phyloP scores from a whole-genome alignment of 1,140 invertebrate species.

The Spodoptera litura region DNA sequence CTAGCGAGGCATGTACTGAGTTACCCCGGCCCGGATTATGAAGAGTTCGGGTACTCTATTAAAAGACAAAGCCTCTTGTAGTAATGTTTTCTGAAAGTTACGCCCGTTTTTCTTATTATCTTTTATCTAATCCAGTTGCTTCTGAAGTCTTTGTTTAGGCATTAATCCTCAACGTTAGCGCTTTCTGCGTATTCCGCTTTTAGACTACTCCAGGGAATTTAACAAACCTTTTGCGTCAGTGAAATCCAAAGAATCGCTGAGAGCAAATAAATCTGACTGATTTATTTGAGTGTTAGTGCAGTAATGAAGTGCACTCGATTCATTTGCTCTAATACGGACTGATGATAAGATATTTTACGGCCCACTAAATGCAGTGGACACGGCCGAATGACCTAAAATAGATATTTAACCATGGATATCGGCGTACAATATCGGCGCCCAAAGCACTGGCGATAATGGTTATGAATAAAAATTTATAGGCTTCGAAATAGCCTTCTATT shows the following conservation, averaged over 20 bases:
- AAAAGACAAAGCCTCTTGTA: neutral
- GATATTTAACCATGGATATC: conserved; percentile 38
- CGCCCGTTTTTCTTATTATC: neutral
- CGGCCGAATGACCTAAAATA: conserved; percentile 23
- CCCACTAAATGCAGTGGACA: conserved; percentile 28
- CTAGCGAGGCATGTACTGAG: neutral
- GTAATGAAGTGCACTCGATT: conserved; percentile 18
- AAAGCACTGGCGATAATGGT: conserved; percentile 55
- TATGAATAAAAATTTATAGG: conserved; percentile 65
- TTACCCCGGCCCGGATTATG: neutral
- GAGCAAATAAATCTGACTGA: neutral
- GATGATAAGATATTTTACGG: conserved; percentile 29
- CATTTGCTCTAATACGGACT: conserved; percentile 16
- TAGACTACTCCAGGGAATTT: neutral
- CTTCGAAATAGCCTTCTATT: conserved; percentile 59
- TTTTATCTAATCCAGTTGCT: neutral
- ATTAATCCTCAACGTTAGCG: neutral
- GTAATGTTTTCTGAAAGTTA: neutral
- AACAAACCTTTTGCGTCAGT: too few species aligned
- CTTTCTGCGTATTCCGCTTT: neutral
- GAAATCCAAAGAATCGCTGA: neutral
- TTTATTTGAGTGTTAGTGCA: conserved; percentile 1
- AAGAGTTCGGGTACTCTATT: neutral
- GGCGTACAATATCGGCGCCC: conserved; percentile 43
- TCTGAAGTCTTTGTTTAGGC: neutral